Evolutionary conservation across 1,140 invertebrate genomes (phyloP).

Genomic region (Hyposmocoma kahamanoa): DNA sequence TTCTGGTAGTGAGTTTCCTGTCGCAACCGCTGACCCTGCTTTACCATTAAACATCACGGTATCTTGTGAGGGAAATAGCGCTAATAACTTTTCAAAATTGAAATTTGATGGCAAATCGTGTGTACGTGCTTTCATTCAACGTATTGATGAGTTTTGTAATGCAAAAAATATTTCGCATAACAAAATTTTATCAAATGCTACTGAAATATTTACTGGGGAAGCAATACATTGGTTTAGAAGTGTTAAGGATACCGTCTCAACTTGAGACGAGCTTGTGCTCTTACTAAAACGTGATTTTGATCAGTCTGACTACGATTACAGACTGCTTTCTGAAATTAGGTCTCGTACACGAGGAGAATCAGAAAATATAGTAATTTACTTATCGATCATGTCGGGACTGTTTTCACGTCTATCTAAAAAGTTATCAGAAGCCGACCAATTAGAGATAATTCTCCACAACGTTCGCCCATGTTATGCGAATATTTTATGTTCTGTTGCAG

Average conservation of each 20-base stretch:
- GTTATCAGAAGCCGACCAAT: slow-evolving; percentile 17
- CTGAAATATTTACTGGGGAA: slow-evolving; percentile 31
- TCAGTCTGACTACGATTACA: slow-evolving; percentile 29
- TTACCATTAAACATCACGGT: slow-evolving; percentile 10
- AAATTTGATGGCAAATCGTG: slow-evolving; percentile 24
- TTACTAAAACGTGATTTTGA: slow-evolving; percentile 27
- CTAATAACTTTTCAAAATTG: slow-evolving; percentile 11
- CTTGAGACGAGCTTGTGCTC: slow-evolving; percentile 23
- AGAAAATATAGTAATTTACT: slow-evolving; percentile 32
- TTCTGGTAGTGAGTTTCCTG: not conserved
- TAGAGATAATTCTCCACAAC: slow-evolving; percentile 28
- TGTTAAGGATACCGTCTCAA: slow-evolving; percentile 11
- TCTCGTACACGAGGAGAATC: slow-evolving; percentile 30
- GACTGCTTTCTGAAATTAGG: slow-evolving; percentile 30
- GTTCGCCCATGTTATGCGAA: slow-evolving; percentile 23
- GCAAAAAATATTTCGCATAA: slow-evolving; percentile 15
- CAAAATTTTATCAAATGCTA: slow-evolving; percentile 19
- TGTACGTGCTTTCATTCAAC: slow-evolving; percentile 29
- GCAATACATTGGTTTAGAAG: slow-evolving; percentile 30
- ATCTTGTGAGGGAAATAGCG: slow-evolving; percentile 14
- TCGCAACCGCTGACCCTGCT: not conserved
- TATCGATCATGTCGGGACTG: slow-evolving; percentile 30
- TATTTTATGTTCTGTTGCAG: slow-evolving; percentile 8
- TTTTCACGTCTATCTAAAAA: slow-evolving; percentile 23
- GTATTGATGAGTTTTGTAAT: slow-evolving; percentile 23